phyloP scores from a whole-genome alignment of 1,140 invertebrate genomes.

The Tribolium castaneum region DNA sequence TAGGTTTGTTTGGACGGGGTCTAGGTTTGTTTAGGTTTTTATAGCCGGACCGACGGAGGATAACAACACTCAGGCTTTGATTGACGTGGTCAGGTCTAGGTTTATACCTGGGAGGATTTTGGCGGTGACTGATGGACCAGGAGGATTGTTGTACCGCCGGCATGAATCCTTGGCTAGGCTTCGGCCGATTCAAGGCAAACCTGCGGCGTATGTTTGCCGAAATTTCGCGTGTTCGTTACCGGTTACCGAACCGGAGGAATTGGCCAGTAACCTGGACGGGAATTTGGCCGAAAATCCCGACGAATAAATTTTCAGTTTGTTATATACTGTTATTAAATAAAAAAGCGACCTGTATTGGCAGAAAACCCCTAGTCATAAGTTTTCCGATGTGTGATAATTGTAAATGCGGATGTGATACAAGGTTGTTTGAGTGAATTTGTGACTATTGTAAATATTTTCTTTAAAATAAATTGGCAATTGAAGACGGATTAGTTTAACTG shows the following conservation, averaged over 20 bases:
- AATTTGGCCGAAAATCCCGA: background rate
- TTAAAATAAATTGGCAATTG: slow-evolving; percentile 11
- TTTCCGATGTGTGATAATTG: slow-evolving; percentile 1
- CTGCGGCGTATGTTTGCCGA: slow-evolving; percentile 85
- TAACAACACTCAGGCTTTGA: slow-evolving; percentile 74
- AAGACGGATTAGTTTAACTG: slow-evolving; percentile 10
- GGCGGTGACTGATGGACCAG: slow-evolving; percentile 71
- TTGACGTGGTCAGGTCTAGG: slow-evolving; percentile 74
- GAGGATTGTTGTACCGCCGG: slow-evolving; percentile 61
- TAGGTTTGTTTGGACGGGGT: background rate
- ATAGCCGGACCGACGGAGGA: slow-evolving; percentile 74
- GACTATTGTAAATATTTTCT: slow-evolving; percentile 7
- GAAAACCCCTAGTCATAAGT: slow-evolving; percentile 19
- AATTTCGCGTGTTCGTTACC: slow-evolving; percentile 83
- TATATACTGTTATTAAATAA: background rate
- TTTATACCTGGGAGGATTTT: slow-evolving; percentile 79
- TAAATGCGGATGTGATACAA: slow-evolving; percentile 3
- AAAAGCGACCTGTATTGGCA: background rate
- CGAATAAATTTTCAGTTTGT: background rate
- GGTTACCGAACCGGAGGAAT: slow-evolving; percentile 75
- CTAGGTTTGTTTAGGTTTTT: slow-evolving; percentile 69
- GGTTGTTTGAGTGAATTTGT: slow-evolving; percentile 4
- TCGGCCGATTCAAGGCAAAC: slow-evolving; percentile 66
- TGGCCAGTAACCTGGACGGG: slow-evolving; percentile 71
- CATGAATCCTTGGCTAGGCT: slow-evolving; percentile 54